phyloP scores from a whole-genome alignment of 53 echinoderm and acorn worm species.

The Actinopyga echinites region DNA sequence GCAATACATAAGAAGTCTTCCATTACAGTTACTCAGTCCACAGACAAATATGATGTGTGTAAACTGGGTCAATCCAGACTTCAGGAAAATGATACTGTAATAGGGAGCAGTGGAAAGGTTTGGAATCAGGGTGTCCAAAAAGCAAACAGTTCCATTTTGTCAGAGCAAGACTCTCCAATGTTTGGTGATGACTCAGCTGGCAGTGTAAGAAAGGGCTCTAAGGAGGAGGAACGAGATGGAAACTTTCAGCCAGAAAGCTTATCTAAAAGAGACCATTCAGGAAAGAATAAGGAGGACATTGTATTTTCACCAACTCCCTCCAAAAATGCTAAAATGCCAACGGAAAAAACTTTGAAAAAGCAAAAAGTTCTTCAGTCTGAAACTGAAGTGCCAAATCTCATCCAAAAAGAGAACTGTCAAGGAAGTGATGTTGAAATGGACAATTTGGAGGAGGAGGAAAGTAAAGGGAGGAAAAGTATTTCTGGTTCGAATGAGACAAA shows the following conservation, averaged over 20 bases:
- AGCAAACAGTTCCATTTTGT: neutral
- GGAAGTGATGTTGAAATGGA: no score
- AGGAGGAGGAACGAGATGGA: neutral
- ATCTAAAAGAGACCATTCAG: neutral
- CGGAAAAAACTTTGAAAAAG: neutral
- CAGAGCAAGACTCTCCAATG: no score
- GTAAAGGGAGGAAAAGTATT: no score
- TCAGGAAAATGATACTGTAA: neutral
- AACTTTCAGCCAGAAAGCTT: neutral
- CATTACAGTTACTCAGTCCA: no score
- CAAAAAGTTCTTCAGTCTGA: neutral
- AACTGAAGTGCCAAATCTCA: no score
- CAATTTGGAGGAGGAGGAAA: no score
- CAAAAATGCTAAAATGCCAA: conserved; percentile 2
- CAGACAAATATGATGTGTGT: neutral
- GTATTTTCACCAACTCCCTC: neutral
- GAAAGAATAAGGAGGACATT: neutral
- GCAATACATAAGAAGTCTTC: no score
- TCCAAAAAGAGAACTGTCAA: no score
- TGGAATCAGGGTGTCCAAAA: neutral
- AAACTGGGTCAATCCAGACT: no score
- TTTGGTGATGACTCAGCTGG: neutral
- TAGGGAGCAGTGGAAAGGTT: neutral
- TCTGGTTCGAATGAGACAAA: no score
- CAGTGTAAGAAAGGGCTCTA: neutral